Evolutionary conservation across 1,140 invertebrate genomes (phyloP).

Genomic region (Euura lappo): DNA sequence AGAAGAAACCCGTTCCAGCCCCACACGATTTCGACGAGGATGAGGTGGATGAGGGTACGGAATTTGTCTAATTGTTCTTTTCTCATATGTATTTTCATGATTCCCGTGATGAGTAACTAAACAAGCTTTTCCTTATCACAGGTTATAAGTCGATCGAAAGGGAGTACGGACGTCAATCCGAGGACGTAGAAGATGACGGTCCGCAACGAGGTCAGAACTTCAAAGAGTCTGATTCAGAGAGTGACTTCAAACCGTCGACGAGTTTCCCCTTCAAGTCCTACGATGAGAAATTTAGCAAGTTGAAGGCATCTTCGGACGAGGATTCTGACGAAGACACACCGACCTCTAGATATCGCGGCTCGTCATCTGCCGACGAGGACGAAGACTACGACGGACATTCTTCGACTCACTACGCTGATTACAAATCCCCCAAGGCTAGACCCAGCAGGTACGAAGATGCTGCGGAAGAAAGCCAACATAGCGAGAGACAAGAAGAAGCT

Average conservation of each 20-base stretch:
- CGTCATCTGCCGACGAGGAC: constrained; percentile 18
- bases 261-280: constrained; percentile 43
- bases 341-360: constrained; percentile 10
- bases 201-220: constrained; percentile 22
- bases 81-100: constrained; percentile 10
- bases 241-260: constrained; percentile 38
- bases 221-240: constrained; percentile 25
- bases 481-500: constrained; percentile 30
- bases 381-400: constrained; percentile 20
- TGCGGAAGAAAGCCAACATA: constrained; percentile 34
- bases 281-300: constrained; percentile 45
- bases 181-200: constrained; percentile 33
- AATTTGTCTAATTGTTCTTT: not conserved
- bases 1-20: constrained; percentile 39
- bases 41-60: constrained; percentile 25
- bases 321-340: constrained; percentile 18
- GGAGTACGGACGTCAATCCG: constrained; percentile 24
- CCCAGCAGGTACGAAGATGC: constrained; percentile 30
- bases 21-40: constrained; percentile 32
- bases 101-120: not conserved
- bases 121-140: constrained; percentile 15
- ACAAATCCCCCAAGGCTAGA: constrained; percentile 1
- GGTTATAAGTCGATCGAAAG: constrained; percentile 21
- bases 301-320: constrained; percentile 21
- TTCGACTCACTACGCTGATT: constrained; percentile 14